Conservation (phyloP, 2,888 invertebrate genomes). For the Dichetophora obliterata region DNA sequence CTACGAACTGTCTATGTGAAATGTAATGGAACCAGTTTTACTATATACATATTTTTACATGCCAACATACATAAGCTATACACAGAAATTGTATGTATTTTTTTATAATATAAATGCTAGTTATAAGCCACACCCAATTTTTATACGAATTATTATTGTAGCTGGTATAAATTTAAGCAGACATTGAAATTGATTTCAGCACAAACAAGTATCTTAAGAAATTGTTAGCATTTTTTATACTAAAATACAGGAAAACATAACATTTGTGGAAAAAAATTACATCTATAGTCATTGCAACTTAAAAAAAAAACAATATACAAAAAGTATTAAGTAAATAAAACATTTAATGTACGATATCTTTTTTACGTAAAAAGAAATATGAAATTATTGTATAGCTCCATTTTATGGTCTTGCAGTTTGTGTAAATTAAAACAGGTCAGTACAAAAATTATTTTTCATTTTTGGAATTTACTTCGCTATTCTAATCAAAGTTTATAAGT, state of each 20-base stretch:
- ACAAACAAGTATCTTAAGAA: background rate
- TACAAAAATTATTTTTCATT: no score
- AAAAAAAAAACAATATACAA: no score
- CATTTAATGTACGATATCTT: background rate
- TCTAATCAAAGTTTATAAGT: no score
- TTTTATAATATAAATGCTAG: constrained; percentile 4
- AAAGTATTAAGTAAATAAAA: constrained; percentile 5
- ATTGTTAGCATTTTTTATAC: background rate
- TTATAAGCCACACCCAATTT: constrained; percentile 6
- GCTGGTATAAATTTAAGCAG: background rate
- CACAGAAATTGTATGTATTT: background rate
- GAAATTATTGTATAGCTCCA: no score
- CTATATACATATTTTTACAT: constrained; percentile 5
- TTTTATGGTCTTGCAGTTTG: no score
- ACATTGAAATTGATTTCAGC: constrained; percentile 4
- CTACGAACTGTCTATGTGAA: constrained; percentile 10
- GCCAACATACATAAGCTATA: background rate
- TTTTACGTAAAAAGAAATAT: no score
- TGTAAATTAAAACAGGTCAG: no score
- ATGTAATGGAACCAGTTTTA: constrained; percentile 5
- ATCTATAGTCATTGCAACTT: no score
- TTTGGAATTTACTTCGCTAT: no score
- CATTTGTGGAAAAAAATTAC: background rate
- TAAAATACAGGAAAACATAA: background rate
- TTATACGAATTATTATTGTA: constrained; percentile 8